A percentile compares a stretch with the other conserved stretches of the same genome.
phyloP scores from a whole-genome alignment of 2,888 invertebrate species.

The Protonemura montana region DNA sequence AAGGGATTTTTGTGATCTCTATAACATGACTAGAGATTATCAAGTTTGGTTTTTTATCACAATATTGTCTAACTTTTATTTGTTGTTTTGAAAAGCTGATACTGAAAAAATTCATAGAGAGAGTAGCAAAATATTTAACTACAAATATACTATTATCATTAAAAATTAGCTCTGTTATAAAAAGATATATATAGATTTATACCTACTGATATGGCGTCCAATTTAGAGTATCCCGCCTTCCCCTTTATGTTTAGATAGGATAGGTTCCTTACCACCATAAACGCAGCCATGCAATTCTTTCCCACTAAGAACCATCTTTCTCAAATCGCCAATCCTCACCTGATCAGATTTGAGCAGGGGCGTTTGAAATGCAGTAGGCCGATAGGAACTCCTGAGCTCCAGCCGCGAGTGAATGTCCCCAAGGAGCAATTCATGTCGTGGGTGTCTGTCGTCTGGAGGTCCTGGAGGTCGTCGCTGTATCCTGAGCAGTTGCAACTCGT shows the following conservation, averaged over 20 bases:
- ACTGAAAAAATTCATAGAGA: neutral
- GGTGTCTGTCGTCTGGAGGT: conserved; percentile 54
- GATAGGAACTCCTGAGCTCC: conserved; percentile 59
- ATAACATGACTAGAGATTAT: neutral
- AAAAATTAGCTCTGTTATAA: neutral
- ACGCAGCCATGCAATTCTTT: too few relatives aligned
- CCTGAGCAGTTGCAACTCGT: conserved; percentile 64
- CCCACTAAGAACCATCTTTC: neutral
- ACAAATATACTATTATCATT: neutral
- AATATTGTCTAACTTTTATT: neutral
- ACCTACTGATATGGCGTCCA: too few relatives aligned
- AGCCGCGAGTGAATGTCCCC: conserved; percentile 63
- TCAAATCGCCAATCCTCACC: conserved; percentile 7
- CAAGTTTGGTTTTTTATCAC: neutral
- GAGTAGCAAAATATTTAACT: neutral
- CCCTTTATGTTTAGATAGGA: too few relatives aligned
- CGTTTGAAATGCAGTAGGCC: conserved; percentile 65
- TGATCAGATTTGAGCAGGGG: conserved; percentile 58
- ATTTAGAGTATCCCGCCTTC: too few relatives aligned
- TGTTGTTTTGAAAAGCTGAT: neutral
- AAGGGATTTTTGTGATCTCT: neutral
- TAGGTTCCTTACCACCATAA: too few relatives aligned
- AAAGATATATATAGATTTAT: too few relatives aligned
- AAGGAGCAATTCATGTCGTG: conserved; percentile 61
- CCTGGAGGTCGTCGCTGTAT: conserved; percentile 60